phyloP scores from a whole-genome alignment of 1,140 invertebrate genomes.

The Drepana arcuata region DNA sequence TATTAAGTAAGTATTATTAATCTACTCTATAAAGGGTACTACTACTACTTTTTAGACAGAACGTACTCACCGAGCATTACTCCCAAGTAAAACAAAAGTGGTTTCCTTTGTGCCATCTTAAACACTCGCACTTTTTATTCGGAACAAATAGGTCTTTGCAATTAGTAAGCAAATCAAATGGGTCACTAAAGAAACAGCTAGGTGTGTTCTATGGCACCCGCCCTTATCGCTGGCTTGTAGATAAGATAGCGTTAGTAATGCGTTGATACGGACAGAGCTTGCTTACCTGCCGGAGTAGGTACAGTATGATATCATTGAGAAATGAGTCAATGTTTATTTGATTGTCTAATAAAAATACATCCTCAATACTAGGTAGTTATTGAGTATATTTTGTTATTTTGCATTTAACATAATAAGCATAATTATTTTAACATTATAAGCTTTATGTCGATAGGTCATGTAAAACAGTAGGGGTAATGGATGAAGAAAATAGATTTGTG shows the following conservation, averaged over 20 bases:
- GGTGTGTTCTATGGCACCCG: constrained; percentile 26
- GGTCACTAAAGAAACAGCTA: constrained; percentile 18
- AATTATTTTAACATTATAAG: no score
- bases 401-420: no score
- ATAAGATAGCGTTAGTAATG: constrained; percentile 55
- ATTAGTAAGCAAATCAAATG: constrained; percentile 10
- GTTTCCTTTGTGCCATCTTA: constrained; percentile 50
- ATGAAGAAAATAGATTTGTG: no score
- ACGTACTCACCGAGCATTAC: constrained; percentile 53
- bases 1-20: not conserved
- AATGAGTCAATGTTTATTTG: no score
- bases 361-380: no score
- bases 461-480: no score
- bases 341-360: no score
- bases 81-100: constrained; percentile 58
- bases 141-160: no score
- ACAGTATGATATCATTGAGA: no score
- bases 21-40: not conserved
- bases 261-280: constrained; percentile 1
- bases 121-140: constrained; percentile 6
- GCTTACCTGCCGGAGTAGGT: no score
- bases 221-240: constrained; percentile 30
- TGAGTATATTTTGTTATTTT: no score
- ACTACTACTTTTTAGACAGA: not conserved
- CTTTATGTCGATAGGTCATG: no score